Evolutionary conservation across 2,113 vertebrate genomes (phyloP).

Genomic region (Melanerpes formicivorus): DNA sequence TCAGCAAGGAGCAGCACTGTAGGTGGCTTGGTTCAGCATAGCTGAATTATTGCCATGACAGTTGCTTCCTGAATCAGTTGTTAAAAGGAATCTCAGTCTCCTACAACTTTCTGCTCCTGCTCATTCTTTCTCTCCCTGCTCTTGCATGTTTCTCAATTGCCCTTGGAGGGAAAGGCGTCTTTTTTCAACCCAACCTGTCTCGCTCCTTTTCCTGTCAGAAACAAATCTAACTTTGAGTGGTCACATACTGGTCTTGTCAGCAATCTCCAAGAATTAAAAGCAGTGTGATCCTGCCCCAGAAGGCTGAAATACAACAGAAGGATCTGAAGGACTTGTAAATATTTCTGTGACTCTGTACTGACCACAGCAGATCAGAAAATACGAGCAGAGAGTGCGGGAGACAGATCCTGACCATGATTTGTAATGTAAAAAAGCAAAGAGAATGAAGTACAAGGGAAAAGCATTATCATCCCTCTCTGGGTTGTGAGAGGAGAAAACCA

Average conservation of each 20-base stretch:
- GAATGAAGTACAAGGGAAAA: not conserved
- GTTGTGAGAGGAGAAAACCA: not conserved
- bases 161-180: not conserved
- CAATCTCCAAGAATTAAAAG: not conserved
- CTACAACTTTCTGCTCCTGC: not conserved
- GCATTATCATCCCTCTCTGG: not conserved
- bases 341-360: not conserved
- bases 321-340: not conserved
- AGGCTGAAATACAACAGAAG: not conserved
- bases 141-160: not conserved
- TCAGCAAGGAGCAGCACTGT: not conserved
- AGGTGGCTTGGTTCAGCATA: fast-evolving
- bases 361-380: not conserved
- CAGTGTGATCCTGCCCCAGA: not conserved
- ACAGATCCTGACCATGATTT: not conserved
- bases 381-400: not conserved
- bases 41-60: not conserved
- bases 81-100: not conserved
- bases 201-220: not conserved
- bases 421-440: not conserved
- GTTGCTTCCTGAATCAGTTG: not conserved
- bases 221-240: not conserved
- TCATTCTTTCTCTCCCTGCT: not conserved
- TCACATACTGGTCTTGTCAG: fast-evolving
- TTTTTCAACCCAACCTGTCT: not conserved